Base-by-base conservation (phyloP, 1,140 invertebrate species). In the Araneus ventricosus region DNA sequence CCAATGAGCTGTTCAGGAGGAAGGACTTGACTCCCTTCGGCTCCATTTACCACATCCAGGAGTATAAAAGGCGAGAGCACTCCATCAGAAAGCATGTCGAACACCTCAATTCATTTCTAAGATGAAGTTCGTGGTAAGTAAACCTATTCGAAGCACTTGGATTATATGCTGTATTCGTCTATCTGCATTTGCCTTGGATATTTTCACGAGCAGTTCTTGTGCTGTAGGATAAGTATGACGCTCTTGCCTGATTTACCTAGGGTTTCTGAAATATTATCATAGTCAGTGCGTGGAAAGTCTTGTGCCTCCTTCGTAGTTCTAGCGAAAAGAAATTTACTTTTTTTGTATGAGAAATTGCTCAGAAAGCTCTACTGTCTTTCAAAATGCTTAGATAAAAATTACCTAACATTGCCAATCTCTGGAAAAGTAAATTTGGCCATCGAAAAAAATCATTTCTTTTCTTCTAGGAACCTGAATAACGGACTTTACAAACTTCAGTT, bases 61-160 rank as follows among this genome's bases (percentile, higher is more conserved):
- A 14, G 84, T 39, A 61, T 86, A 86, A 37, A 86, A 86, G 30
- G 84, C 1, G 30, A 37, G 84, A 86, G 30, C 80, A 82, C 0
- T n/a, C 34, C 27, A 20, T 22, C 27, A 59, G 57, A 61, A 59
- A 24, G 45, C 52, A 59, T 22, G 27, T n/a, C 30, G 37, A 86
- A 61, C 17, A 75, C 30, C n/a, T 8, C 14, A 86, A 30, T 4
- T 61, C 84, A 59, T 27, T 61, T n/a, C 84, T 22, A 86, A 86
- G 84, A 86, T 86, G 84, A 86, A 86, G 84, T 86, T 61, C 17
- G 84, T 86, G 84, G 84, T 86, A 86, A 86, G 84, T 86, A 86
- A 22, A 8, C 27, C 5, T 5, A 24, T 61, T 5, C 30, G n/a
- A 27, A 86, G 27, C 63, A 59, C 24, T 27, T 85, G 82, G 82